phyloP scores from a whole-genome alignment of 2,888 invertebrate species.

The Cheilosia vulpina region DNA sequence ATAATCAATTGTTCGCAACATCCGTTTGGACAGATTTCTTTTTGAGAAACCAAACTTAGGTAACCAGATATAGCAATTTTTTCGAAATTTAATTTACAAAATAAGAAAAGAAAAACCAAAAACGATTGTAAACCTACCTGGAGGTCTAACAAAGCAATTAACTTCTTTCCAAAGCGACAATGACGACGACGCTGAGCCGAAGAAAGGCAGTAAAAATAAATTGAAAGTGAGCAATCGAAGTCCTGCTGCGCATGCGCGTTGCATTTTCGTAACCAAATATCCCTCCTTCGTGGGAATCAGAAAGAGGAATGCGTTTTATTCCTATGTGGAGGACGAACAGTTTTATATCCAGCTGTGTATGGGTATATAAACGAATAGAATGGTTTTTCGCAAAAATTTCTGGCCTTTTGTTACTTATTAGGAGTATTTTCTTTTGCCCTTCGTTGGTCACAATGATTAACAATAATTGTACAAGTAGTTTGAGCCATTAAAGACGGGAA shows the following conservation, averaged over 20 bases:
- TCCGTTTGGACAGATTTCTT: constrained; percentile 30
- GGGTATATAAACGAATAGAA: background rate
- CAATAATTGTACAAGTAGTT: too few species aligned
- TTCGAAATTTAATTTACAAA: constrained; percentile 37
- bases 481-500: too few species aligned
- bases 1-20: constrained; percentile 55
- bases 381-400: constrained; percentile 8
- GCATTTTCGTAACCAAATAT: constrained; percentile 47
- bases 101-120: constrained; percentile 3
- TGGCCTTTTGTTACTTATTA: background rate
- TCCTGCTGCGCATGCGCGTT: constrained; percentile 66
- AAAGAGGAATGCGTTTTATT: background rate
- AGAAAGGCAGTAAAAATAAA: constrained; percentile 16
- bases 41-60: constrained; percentile 10
- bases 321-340: constrained; percentile 7
- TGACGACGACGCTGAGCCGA: background rate
- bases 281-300: constrained; percentile 30
- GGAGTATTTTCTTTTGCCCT: background rate
- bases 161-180: constrained; percentile 33
- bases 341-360: constrained; percentile 36
- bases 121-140: constrained; percentile 35
- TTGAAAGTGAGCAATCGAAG: constrained; percentile 63
- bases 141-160: constrained; percentile 59
- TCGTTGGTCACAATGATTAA: background rate
- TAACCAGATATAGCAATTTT: constrained; percentile 56